Base-by-base conservation (phyloP, 2,797 vertebrate genomes). In the Fistularia commersonii region DNA sequence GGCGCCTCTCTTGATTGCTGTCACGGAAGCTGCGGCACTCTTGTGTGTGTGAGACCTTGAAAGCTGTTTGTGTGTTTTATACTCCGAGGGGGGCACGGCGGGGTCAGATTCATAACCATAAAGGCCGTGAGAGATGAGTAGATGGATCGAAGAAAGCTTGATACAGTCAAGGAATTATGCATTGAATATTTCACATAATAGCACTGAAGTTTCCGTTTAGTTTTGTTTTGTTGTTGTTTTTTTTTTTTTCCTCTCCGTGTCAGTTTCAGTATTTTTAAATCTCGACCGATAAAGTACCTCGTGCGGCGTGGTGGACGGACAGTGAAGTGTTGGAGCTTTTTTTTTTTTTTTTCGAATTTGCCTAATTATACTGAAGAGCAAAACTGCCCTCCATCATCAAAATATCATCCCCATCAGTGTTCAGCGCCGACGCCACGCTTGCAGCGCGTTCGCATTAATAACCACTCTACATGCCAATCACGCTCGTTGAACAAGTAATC, bases 311-410 rank as follows among this genome's bases (percentile, higher is more conserved):
- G 84, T 65, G 64, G 74, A 76, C 65, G 76, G 62, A 81, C 73
- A 66, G 61, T 81, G 74, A 85, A 89, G 83, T 83, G 84, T 74
- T 67, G 57, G 49, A 62, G 77, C 73, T 82, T 79, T 41, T 15
- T 79, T 32, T n/a, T n/a, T n/a, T n/a, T n/a, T n/a, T n/a, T n/a
- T n/a, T n/a, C n/a, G 77, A 66, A 87, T 87, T 81, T 83, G 63
- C 81, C 81, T 89, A 87, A 88, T 90, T 87, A 88, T 66, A 73
- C 65, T 76, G 65, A 66, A 80, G 83, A 79, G 78, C 60, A 69
- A 82, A 36, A 71, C 80, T 83, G n/a, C 79, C 72, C 78, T 74
- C 82, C 65, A 76, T 87, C 86, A 82, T 87, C 80, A 80, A 79
- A 83, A 83, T 85, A 84, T 86, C 85, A 87, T 74, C 72, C 63